phyloP scores from a whole-genome alignment of 2,888 invertebrate species.

The Drosophila engyochracea region DNA sequence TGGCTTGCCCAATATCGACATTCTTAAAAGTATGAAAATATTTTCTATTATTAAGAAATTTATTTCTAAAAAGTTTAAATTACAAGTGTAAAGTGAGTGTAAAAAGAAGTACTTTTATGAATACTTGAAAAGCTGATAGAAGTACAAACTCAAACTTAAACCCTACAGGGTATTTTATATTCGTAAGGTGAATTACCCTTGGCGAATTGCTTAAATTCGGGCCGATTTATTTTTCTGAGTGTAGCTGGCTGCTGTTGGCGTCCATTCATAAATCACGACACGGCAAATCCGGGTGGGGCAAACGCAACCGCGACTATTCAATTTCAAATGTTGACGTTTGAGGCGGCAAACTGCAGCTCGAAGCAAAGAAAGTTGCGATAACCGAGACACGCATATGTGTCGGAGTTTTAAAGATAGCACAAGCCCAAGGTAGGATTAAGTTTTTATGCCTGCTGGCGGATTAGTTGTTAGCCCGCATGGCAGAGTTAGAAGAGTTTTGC shows the following conservation, averaged over 20 bases:
- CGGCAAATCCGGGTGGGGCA: constrained; percentile 13
- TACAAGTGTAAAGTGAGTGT: too few relatives aligned
- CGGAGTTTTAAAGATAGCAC: constrained; percentile 60
- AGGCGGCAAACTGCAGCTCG: constrained; percentile 61
- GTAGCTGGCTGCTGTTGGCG: constrained; percentile 13
- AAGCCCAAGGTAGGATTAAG: constrained; percentile 45
- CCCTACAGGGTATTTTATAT: not conserved
- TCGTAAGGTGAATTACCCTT: not conserved
- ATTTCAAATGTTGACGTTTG: constrained; percentile 71
- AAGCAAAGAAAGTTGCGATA: constrained; percentile 49
- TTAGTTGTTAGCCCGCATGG: constrained; percentile 46
- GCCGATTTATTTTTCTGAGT: not conserved
- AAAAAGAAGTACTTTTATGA: too few relatives aligned
- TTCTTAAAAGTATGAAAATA: too few relatives aligned
- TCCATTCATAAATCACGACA: constrained; percentile 49
- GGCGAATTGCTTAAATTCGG: not conserved
- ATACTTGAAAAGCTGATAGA: too few relatives aligned
- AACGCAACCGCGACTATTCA: constrained; percentile 78
- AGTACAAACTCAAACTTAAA: not conserved
- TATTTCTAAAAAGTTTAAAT: too few relatives aligned
- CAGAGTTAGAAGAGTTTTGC: constrained; percentile 75
- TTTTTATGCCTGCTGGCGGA: constrained; percentile 32
- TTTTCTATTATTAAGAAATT: too few relatives aligned
- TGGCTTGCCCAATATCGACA: not conserved
- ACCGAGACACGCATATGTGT: constrained; percentile 53